A percentile compares a stretch with the other conserved stretches of the same genome.
These are phyloP conservation scores for Nesoenas mayeri DNA, from an alignment of 2,113 vertebrate species.

Conservation along the genomic window DNA sequence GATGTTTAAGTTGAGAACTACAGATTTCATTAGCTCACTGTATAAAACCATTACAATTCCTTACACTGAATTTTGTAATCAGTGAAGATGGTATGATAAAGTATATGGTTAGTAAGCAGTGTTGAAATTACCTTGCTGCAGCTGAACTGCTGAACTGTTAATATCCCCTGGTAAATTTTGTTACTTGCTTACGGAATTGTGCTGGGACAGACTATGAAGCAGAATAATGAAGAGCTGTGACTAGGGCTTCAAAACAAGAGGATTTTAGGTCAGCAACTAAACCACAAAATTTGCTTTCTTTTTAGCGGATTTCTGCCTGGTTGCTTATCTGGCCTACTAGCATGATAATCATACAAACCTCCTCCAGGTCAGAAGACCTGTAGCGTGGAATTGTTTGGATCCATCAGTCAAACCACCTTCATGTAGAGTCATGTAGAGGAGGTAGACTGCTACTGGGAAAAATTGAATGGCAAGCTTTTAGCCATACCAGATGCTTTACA, in stretches of 20 bases:
- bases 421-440: background rate
- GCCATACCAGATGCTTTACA: background rate
- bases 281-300: background rate
- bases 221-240: background rate
- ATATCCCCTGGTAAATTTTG: background rate
- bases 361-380: background rate
- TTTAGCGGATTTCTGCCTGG: background rate
- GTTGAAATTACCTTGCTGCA: background rate
- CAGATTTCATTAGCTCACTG: background rate
- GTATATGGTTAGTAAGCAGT: background rate
- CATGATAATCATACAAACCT: background rate
- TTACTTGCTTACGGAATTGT: background rate
- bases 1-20: background rate
- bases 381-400: background rate
- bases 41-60: background rate
- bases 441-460: background rate
- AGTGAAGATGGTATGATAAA: background rate
- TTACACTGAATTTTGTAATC: background rate
- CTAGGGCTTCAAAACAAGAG: background rate
- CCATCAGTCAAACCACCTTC: background rate
- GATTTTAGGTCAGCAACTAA: background rate
- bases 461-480: background rate
- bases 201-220: background rate
- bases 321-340: background rate
- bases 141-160: background rate